Evolutionary conservation across 2,797 vertebrate genomes (phyloP).

Genomic region (Meriones psammophilus): DNA sequence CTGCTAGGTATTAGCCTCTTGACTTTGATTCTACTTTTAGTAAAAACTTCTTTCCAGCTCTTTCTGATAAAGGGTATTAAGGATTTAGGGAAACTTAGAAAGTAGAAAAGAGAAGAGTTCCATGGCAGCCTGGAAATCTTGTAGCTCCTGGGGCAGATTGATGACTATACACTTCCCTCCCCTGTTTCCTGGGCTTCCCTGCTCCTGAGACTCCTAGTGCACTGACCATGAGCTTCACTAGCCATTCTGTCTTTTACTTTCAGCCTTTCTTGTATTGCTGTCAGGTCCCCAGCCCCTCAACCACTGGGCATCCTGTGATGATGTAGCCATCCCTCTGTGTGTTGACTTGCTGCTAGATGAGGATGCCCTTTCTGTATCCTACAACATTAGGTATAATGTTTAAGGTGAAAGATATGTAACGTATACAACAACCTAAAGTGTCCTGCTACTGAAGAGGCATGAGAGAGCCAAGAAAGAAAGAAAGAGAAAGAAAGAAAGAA

Average conservation of each 20-base stretch:
- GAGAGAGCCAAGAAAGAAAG: neutral
- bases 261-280: neutral
- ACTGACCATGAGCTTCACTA: neutral
- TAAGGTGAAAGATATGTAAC: neutral
- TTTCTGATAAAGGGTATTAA: neutral
- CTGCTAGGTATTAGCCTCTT: neutral
- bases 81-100: neutral
- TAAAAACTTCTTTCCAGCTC: constrained; percentile 6
- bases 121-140: neutral
- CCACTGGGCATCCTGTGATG: neutral
- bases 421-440: neutral
- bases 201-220: neutral
- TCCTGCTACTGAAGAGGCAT: neutral
- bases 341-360: neutral
- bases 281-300: neutral
- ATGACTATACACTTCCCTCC: neutral
- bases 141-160: neutral
- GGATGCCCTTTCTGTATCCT: neutral
- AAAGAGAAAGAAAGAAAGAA: neutral
- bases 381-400: neutral
- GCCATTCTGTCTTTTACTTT: neutral
- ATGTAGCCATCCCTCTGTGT: neutral
- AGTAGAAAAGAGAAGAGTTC: neutral
- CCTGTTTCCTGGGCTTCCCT: neutral
- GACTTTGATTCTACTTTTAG: neutral